Percentiles rank a stretch among this genome's conserved stretches.
Evolutionary conservation across 2,888 invertebrate genomes (phyloP).

Genomic region (Pammene fasciana): DNA sequence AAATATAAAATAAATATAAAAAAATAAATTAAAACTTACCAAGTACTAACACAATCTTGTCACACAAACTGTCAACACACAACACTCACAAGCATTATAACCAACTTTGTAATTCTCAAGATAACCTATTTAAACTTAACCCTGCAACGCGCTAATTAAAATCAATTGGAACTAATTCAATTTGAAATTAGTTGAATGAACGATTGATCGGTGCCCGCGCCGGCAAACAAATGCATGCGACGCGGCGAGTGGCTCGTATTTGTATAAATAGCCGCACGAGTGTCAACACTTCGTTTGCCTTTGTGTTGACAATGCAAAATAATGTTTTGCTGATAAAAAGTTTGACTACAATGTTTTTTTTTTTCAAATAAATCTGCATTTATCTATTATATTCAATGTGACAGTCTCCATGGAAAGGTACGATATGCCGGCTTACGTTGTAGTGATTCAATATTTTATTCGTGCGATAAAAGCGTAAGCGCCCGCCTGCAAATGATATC

Average conservation of each 20-base stretch:
- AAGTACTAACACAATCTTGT: neutral
- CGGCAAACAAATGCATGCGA: constrained; percentile 60
- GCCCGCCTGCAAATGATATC: too few relatives aligned
- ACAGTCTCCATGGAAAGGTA: too few relatives aligned
- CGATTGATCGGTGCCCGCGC: constrained; percentile 46
- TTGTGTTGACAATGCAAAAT: neutral
- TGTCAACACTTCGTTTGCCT: constrained; percentile 23
- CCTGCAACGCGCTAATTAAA: constrained; percentile 4
- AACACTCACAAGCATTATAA: constrained; percentile 37
- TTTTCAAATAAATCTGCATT: too few relatives aligned
- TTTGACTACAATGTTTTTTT: too few relatives aligned
- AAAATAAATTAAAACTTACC: constrained; percentile 26
- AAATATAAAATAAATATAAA: neutral
- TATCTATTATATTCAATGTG: too few relatives aligned
- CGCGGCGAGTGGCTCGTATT: constrained; percentile 59
- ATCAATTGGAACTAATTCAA: constrained; percentile 14
- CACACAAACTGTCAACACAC: constrained; percentile 32
- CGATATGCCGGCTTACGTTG: too few relatives aligned
- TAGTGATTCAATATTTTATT: too few relatives aligned
- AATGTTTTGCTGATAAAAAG: too few relatives aligned
- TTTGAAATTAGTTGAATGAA: constrained; percentile 7
- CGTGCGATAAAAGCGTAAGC: too few relatives aligned
- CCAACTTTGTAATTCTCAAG: neutral
- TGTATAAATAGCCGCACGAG: constrained; percentile 67
- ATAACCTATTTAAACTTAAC: constrained; percentile 23